These are phyloP conservation scores for Adoxophyes honmai DNA, from an alignment of 1,140 invertebrate genomes.

Conservation along the genomic window DNA sequence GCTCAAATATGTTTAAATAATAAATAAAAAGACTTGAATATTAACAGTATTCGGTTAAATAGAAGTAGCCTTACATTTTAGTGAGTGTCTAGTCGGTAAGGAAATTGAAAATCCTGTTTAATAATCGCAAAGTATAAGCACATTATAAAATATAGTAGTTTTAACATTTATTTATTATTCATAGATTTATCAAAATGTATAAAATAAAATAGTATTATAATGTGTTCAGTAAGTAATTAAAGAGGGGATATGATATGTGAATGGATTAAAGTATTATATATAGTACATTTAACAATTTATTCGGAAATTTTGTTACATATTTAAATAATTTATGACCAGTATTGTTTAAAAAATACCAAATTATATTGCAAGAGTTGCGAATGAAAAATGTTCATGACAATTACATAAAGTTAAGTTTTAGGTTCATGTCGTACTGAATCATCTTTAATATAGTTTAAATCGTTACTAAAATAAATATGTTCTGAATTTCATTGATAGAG, in stretches of 20 bases:
- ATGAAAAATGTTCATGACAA: background rate
- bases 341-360: slow-evolving; percentile 9
- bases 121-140: slow-evolving; percentile 44
- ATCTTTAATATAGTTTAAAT: background rate
- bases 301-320: too few relatives aligned
- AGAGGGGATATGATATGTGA: background rate
- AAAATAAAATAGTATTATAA: slow-evolving; percentile 30
- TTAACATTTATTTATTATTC: slow-evolving; percentile 38
- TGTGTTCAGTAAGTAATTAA: slow-evolving; percentile 29
- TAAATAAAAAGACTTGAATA: slow-evolving; percentile 67
- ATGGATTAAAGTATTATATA: slow-evolving; percentile 2
- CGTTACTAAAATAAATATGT: slow-evolving; percentile 2
- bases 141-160: slow-evolving; percentile 42
- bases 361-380: slow-evolving; percentile 4
- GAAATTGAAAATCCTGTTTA: slow-evolving; percentile 29
- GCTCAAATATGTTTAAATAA: slow-evolving; percentile 71
- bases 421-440: background rate
- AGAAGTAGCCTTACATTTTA: slow-evolving; percentile 56
- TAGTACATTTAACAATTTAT: background rate
- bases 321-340: background rate
- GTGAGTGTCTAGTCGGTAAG: slow-evolving; percentile 43
- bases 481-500: background rate
- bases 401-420: background rate
- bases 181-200: slow-evolving; percentile 43
- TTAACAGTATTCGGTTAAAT: slow-evolving; percentile 56